Percentiles rank a stretch among this genome's conserved stretches.
These are phyloP conservation scores for Poeciliopsis turneri DNA, from an alignment of 2,797 vertebrate species.

Conservation along the genomic window DNA sequence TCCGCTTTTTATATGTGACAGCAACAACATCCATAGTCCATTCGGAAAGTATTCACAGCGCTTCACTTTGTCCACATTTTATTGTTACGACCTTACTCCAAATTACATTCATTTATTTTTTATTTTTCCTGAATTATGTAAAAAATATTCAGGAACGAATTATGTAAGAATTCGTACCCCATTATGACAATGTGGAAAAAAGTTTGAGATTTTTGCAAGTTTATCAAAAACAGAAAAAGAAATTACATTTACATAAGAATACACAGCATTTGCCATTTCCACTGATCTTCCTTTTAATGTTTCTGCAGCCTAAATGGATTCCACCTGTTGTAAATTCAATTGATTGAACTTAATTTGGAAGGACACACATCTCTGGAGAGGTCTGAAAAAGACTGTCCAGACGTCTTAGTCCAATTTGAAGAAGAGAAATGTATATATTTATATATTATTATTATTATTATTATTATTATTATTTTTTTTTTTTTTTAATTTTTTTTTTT, in stretches of 20 bases:
- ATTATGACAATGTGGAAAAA: not conserved
- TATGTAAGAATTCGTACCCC: not conserved
- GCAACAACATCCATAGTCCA: not conserved
- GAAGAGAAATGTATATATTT: too few relatives aligned
- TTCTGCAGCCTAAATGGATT: too few relatives aligned
- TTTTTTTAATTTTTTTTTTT: not conserved
- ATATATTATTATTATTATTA: too few relatives aligned
- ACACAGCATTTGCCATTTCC: not conserved
- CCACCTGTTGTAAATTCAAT: too few relatives aligned
- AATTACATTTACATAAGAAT: not conserved
- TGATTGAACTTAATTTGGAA: too few relatives aligned
- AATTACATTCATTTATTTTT: not conserved
- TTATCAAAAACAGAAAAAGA: not conserved
- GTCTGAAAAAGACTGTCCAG: too few relatives aligned
- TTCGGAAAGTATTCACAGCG: not conserved
- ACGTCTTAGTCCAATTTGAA: too few relatives aligned
- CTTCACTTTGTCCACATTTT: not conserved
- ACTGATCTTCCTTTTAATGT: not conserved
- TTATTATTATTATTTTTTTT: not conserved
- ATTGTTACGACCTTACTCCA: not conserved
- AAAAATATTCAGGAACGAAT: not conserved
- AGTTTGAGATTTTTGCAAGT: not conserved
- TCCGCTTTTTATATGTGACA: not conserved
- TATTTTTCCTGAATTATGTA: not conserved
- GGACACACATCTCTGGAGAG: too few relatives aligned